Percentiles rank a stretch among this genome's conserved stretches.
Conservation (phyloP, 2,888 invertebrate species). For the Iselma pallidipennis region DNA sequence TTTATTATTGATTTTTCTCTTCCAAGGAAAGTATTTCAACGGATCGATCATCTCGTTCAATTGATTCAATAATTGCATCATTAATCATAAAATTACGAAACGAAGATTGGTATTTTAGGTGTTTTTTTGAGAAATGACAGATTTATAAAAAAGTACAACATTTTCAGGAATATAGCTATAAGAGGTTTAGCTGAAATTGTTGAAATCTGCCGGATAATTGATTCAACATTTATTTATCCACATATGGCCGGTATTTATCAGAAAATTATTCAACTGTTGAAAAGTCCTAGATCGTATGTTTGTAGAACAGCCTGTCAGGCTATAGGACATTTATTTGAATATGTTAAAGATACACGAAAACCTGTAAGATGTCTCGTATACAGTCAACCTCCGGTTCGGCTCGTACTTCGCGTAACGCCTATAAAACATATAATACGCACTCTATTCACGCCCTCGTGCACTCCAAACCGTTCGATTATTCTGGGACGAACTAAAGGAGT, state of each 20-base stretch:
- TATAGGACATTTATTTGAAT: constrained; percentile 53
- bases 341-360: constrained; percentile 53
- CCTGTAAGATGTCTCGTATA: constrained; percentile 53
- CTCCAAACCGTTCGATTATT: too few species aligned
- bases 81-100: constrained; percentile 41
- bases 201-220: constrained; percentile 43
- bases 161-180: constrained; percentile 46
- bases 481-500: too few species aligned
- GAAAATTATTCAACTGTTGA: constrained; percentile 51
- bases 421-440: too few species aligned
- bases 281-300: constrained; percentile 54
- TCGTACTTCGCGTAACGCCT: too few species aligned
- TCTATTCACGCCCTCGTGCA: too few species aligned
- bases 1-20: neutral
- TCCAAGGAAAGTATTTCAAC: neutral
- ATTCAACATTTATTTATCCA: constrained; percentile 42
- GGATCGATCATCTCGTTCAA: constrained; percentile 3
- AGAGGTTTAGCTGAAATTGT: constrained; percentile 52
- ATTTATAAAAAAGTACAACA: neutral
- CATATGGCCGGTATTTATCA: constrained; percentile 54
- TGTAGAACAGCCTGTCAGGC: constrained; percentile 55
- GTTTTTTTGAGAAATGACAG: neutral
- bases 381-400: too few species aligned
- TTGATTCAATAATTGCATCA: constrained; percentile 25
- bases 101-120: constrained; percentile 41